Conservation (phyloP, 2,113 vertebrate genomes). For the Dasyurus viverrinus region DNA sequence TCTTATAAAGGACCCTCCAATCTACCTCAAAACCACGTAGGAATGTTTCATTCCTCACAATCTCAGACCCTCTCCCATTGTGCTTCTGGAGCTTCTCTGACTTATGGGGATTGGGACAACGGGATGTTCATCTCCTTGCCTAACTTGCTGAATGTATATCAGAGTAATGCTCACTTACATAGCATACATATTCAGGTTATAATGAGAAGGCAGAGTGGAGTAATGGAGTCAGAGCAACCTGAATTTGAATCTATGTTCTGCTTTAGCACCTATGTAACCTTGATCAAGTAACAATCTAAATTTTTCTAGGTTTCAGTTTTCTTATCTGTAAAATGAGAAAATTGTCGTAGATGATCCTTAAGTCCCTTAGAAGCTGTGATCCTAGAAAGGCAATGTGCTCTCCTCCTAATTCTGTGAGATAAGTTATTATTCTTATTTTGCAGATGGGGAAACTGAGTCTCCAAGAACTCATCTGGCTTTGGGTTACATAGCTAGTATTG, state of each 20-base stretch:
- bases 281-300: not conserved
- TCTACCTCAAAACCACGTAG: not conserved
- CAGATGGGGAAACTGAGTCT: not conserved
- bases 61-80: not conserved
- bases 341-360: not conserved
- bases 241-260: not conserved
- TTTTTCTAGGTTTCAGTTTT: not conserved
- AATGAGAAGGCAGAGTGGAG: not conserved
- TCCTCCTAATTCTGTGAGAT: not conserved
- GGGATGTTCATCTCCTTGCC: not conserved
- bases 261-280: not conserved
- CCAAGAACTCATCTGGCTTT: not conserved
- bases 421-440: not conserved
- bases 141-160: not conserved
- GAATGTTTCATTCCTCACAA: not conserved
- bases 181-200: not conserved
- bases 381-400: not conserved
- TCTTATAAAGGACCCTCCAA: not conserved
- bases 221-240: not conserved
- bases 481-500: not conserved
- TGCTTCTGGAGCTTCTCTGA: slow-evolving; percentile 26
- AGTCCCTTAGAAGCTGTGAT: not conserved
- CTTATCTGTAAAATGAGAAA: not conserved
- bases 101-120: slow-evolving; percentile 32
- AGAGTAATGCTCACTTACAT: not conserved